phyloP scores from a whole-genome alignment of 2,888 invertebrate genomes.

The Diloba caeruleocephala region DNA sequence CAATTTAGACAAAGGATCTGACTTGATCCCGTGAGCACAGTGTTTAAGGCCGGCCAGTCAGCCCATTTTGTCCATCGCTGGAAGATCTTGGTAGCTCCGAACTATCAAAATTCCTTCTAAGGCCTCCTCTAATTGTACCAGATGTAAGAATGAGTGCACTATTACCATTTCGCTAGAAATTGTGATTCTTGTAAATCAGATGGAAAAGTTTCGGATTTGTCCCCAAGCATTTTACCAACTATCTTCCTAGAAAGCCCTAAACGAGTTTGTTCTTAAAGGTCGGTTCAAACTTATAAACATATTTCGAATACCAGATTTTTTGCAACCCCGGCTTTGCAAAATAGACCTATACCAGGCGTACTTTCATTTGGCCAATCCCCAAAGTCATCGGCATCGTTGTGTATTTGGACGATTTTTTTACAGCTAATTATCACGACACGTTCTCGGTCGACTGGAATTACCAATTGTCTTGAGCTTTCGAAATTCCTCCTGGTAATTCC shows the following conservation, averaged over 20 bases:
- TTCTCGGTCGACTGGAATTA: slow-evolving; percentile 5
- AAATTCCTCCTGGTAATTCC: slow-evolving; percentile 13
- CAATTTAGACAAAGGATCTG: background rate
- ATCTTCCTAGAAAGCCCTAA: slow-evolving; percentile 1
- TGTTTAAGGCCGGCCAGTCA: background rate
- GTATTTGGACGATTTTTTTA: slow-evolving; percentile 11
- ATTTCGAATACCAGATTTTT: slow-evolving; percentile 5
- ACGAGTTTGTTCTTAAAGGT: background rate
- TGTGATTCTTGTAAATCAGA: background rate
- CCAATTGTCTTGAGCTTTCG: slow-evolving; percentile 1
- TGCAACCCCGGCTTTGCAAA: slow-evolving; percentile 6
- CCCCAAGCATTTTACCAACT: background rate
- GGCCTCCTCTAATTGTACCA: too few relatives aligned
- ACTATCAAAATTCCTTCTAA: too few relatives aligned
- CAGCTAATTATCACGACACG: slow-evolving; percentile 5
- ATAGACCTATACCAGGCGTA: slow-evolving; percentile 2
- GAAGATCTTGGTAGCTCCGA: too few relatives aligned
- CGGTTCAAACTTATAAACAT: slow-evolving; percentile 1
- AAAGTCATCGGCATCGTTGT: slow-evolving; percentile 1
- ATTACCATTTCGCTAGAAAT: background rate
- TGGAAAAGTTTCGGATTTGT: background rate
- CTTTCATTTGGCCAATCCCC: background rate
- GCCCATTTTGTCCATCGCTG: background rate
- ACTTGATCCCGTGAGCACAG: background rate
- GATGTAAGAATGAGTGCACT: background rate